Conservation (phyloP, 1,140 invertebrate species). For the Grapholita molesta region DNA sequence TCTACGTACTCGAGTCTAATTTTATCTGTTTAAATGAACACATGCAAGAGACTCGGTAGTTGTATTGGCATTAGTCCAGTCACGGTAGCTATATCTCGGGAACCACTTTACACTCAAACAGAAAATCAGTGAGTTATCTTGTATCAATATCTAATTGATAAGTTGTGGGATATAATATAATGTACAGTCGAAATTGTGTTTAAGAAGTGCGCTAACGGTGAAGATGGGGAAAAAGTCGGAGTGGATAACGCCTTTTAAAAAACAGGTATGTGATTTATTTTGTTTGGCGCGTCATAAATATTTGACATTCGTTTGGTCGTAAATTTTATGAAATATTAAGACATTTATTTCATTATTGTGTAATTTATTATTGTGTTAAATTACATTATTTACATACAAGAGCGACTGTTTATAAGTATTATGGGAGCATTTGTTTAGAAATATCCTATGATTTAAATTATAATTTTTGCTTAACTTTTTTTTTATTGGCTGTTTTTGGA, state of each 20-base stretch:
- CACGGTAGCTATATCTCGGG: not conserved
- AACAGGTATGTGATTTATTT: constrained; percentile 33
- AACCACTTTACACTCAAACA: not conserved
- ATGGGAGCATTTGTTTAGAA: no score
- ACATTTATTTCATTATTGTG: no score
- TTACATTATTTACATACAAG: no score
- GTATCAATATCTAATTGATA: not conserved
- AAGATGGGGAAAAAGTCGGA: constrained; percentile 26
- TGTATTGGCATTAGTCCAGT: not conserved
- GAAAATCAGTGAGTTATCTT: not conserved
- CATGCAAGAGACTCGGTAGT: not conserved
- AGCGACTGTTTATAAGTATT: no score
- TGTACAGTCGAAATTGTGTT: not conserved
- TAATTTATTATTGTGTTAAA: no score
- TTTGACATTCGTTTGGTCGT: no score
- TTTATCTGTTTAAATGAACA: not conserved
- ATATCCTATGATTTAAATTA: no score
- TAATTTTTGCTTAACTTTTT: no score
- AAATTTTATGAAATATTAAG: no score
- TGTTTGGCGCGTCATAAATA: not conserved
- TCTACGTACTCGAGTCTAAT: not conserved
- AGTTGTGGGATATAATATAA: constrained; percentile 1
- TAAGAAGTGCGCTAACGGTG: constrained; percentile 8
- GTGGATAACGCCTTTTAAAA: constrained; percentile 51
- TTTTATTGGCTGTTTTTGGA: no score